Evolutionary conservation across 1,140 invertebrate genomes (phyloP), one percentile per base, ranked within the genome.

Genomic region (Drosophila bocki): DNA sequence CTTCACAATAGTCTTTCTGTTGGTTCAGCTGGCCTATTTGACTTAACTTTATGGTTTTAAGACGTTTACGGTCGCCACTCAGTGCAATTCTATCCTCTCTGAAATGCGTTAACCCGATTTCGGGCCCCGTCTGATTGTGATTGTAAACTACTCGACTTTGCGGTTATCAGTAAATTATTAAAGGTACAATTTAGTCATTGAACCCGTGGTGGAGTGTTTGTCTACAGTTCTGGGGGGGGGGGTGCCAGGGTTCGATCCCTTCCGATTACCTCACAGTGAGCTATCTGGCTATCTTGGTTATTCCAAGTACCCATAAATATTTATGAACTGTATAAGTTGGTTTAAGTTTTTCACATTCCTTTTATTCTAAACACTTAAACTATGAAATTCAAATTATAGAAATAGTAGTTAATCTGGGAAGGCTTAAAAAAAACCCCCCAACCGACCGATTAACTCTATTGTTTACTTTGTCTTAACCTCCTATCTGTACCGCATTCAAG

Each of bases 101-200:
- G n/a, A 50, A 41, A 7, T 54, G 44, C 44, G 32, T 35, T 42
- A 61, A 41, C 22, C 26, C 58, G 3, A 39, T 35, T 62, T 75
- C 71, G 71, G 71, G 71, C 70, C 71, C 71, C 71, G 71, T 41
- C 50, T 75, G 71, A 54, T 48, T 47, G 33, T 5, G 70, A 54
- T 63, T 62, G 35, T 75, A 45, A 54, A 47, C 57, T 41, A 62
- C 29, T 48, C 26, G 8, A 35, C 5, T 13, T 33, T 33, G 17
- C 33, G 17, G 9, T 26, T 72, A 53, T 75, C 56, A 62, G 32
- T 26, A 26, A 26, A 47, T 47, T 26, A 26, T 15, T 47, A 26
- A 8, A 33, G 17, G 29, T 47, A 64, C 17, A 39, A n/a, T 69
- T 56, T 70, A 71, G 68, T 47, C 68, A 70, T 69, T 70, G 67